Conservation (phyloP, 2,113 vertebrate species). For the Cyprinodon tularosa region DNA sequence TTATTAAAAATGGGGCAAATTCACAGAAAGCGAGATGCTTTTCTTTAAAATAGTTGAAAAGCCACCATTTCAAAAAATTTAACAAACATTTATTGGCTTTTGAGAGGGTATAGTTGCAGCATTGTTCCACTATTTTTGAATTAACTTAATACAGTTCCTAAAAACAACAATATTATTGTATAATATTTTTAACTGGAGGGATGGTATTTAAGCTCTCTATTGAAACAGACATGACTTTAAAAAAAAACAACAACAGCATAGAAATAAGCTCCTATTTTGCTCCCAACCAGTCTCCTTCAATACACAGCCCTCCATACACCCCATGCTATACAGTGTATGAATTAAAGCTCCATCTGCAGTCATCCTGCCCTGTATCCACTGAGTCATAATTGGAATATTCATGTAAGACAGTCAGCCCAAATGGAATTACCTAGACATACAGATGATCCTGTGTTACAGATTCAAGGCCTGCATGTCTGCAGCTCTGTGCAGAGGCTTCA, state of each 20-base stretch:
- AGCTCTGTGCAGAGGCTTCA: conserved; percentile 1
- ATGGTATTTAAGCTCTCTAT: too few species aligned
- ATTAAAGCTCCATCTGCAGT: conserved; percentile 3
- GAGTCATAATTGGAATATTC: conserved; percentile 17
- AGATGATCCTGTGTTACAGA: not conserved
- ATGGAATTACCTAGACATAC: not conserved
- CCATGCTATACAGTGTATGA: not conserved
- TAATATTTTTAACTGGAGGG: too few species aligned
- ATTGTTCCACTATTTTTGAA: too few species aligned
- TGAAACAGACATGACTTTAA: not conserved
- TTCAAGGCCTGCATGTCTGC: not conserved
- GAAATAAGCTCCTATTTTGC: not conserved
- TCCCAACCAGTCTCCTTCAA: not conserved
- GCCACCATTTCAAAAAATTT: too few species aligned
- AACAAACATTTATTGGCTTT: too few species aligned
- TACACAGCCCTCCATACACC: not conserved
- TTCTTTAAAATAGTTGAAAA: too few species aligned
- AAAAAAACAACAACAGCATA: not conserved
- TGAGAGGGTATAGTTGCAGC: too few species aligned
- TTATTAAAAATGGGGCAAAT: too few species aligned
- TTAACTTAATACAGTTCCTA: too few species aligned
- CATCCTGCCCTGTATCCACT: conserved; percentile 8
- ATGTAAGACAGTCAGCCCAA: not conserved
- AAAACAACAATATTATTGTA: too few species aligned
- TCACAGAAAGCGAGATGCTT: too few species aligned